Conservation (phyloP, 1,140 invertebrate species). For the Olivierus martensii region DNA sequence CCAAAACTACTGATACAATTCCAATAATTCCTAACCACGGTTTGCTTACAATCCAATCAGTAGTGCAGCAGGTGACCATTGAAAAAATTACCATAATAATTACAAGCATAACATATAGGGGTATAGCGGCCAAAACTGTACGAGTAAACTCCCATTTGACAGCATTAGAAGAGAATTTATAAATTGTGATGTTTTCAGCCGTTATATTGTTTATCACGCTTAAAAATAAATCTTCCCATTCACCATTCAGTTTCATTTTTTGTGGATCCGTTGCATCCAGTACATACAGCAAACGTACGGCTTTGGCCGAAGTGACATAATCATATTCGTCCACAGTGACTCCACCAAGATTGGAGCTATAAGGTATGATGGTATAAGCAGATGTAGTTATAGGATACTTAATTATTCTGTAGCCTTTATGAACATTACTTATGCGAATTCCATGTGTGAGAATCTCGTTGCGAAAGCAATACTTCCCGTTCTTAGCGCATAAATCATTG, state of each 20-base stretch:
- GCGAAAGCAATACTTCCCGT: conserved; percentile 61
- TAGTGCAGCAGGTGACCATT: conserved; percentile 51
- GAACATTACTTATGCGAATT: conserved; percentile 59
- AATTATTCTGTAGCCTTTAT: conserved; percentile 52
- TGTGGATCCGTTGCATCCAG: conserved; percentile 59
- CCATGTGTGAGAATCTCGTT: conserved; percentile 72
- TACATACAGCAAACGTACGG: conserved; percentile 70
- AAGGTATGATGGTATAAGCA: conserved; percentile 63
- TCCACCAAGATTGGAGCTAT: conserved; percentile 72
- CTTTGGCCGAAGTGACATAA: conserved; percentile 53
- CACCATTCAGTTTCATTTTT: conserved; percentile 59
- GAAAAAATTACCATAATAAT: conserved; percentile 49
- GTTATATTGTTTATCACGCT: conserved; percentile 52
- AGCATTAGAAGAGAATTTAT: conserved; percentile 67
- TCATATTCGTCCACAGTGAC: conserved; percentile 55
- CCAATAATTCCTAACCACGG: conserved; percentile 76
- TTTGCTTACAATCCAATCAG: conserved; percentile 70
- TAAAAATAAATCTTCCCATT: conserved; percentile 72
- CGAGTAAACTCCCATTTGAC: conserved; percentile 72
- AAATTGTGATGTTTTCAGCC: conserved; percentile 64
- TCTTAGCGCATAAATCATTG: conserved; percentile 61
- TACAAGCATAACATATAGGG: conserved; percentile 72
- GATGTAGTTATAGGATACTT: conserved; percentile 77
- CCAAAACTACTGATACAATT: conserved; percentile 74
- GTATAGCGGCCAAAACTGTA: conserved; percentile 70